A percentile compares a stretch with the other conserved stretches of the same genome.
These are phyloP conservation scores for Balearica regulorum DNA, from an alignment of 2,797 vertebrate genomes.

Conservation along the genomic window DNA sequence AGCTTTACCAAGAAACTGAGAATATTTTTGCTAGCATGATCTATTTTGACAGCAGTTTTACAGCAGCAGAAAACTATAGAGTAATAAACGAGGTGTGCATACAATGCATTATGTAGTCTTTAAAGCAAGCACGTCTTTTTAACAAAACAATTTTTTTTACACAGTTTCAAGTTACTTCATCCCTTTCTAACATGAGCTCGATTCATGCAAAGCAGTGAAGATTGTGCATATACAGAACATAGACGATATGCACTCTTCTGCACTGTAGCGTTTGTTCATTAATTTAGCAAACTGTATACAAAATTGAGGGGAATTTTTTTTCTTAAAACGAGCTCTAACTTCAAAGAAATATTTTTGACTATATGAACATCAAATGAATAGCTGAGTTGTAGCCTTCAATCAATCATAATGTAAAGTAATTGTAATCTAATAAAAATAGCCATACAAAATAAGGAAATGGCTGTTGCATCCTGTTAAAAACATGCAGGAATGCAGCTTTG, in stretches of 20 bases:
- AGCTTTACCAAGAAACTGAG: conserved; percentile 62
- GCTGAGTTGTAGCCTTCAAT: conserved; percentile 65
- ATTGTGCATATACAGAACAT: neutral
- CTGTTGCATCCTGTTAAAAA: conserved; percentile 76
- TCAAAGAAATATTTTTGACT: conserved; percentile 71
- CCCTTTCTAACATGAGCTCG: conserved; percentile 36
- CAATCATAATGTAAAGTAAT: conserved; percentile 61
- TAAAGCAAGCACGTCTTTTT: conserved; percentile 54
- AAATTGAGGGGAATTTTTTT: conserved; percentile 42
- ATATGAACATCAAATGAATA: conserved; percentile 49
- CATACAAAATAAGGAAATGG: conserved; percentile 79
- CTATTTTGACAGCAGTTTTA: conserved; percentile 64
- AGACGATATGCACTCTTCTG: neutral
- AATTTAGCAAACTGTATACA: conserved; percentile 50
- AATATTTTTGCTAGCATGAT: conserved; percentile 58
- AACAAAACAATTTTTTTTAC: conserved; percentile 48
- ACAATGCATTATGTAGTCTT: conserved; percentile 40
- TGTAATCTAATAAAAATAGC: conserved; percentile 77
- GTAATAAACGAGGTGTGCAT: conserved; percentile 57
- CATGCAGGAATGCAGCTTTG: conserved; percentile 64
- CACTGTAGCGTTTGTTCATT: conserved; percentile 9
- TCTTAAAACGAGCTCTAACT: conserved; percentile 47
- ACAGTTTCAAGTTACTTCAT: conserved; percentile 37
- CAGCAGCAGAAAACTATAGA: conserved; percentile 42
- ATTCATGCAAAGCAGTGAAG: conserved; percentile 30